phyloP scores from a whole-genome alignment of 2,113 vertebrate genomes.

The Cavia aperea region DNA sequence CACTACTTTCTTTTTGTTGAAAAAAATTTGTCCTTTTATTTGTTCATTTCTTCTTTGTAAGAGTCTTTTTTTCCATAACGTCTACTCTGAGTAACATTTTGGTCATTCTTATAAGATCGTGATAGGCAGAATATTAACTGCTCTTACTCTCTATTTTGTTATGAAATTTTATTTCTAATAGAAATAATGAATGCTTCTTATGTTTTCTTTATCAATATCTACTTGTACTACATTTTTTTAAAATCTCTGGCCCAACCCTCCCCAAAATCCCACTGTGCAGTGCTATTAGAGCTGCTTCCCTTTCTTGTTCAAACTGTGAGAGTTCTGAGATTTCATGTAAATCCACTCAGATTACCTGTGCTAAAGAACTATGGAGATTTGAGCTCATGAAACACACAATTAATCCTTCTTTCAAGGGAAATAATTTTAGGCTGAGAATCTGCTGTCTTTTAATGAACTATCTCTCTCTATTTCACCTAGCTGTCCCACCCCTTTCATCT shows the following conservation, averaged over 20 bases:
- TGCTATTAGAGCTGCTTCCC: too few species aligned
- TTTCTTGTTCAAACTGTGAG: background rate
- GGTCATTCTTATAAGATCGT: background rate
- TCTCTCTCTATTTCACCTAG: background rate
- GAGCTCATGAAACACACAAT: background rate
- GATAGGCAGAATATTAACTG: background rate
- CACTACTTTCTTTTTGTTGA: background rate
- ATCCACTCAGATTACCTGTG: background rate
- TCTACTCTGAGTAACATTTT: background rate
- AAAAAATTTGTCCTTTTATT: background rate
- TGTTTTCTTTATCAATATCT: background rate
- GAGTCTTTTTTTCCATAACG: background rate
- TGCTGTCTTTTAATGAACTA: background rate
- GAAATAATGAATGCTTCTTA: background rate
- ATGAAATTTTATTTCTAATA: background rate
- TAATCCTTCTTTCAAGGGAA: background rate
- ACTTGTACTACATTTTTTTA: too few species aligned
- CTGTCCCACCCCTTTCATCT: background rate
- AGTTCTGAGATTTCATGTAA: background rate
- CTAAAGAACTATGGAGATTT: background rate
- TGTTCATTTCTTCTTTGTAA: background rate
- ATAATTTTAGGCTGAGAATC: background rate
- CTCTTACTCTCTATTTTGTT: background rate
- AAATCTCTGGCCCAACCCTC: background rate
- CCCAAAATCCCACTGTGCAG: accelerated